Evolutionary conservation across 64 coral and sea anemone species (phyloP).

Genomic region (Montipora efflorescens): DNA sequence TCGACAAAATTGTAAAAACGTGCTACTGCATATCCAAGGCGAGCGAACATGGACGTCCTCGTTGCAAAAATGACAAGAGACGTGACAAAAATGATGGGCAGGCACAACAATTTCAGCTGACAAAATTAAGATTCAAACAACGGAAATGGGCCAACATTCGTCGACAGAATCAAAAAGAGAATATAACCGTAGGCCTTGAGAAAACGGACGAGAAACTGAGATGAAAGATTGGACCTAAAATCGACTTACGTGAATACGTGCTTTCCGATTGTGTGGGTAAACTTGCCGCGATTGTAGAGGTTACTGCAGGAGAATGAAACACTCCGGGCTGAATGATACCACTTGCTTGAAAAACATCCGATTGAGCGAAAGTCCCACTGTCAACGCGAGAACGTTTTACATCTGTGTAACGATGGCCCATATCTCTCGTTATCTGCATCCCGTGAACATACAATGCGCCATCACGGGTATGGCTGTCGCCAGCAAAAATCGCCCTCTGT

Average conservation of each 20-base stretch:
- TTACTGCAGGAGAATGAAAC: conserved; percentile 68
- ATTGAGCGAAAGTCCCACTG: conserved; percentile 60
- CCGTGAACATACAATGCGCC: background rate
- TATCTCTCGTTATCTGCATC: conserved; percentile 12
- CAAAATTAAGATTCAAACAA: conserved; percentile 22
- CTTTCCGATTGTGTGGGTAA: conserved; percentile 69
- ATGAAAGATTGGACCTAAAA: background rate
- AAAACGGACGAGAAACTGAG: background rate
- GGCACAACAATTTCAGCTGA: background rate
- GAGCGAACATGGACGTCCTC: too few relatives aligned
- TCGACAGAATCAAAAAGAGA: background rate
- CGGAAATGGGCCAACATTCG: conserved; percentile 17
- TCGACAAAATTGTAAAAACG: conserved; percentile 34
- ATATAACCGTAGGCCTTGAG: background rate
- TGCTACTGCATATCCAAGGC: too few relatives aligned
- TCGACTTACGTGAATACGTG: conserved; percentile 75
- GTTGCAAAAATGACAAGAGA: background rate
- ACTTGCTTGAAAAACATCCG: conserved; percentile 59
- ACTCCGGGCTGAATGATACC: conserved; percentile 56
- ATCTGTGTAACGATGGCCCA: conserved; percentile 24
- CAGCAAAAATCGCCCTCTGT: conserved; percentile 4
- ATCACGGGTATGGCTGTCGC: conserved; percentile 15
- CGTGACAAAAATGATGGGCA: background rate
- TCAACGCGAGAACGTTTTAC: conserved; percentile 85
- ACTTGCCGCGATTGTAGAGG: conserved; percentile 70